Percentiles rank a stretch among this genome's conserved stretches.
phyloP scores from a whole-genome alignment of 1,140 invertebrate species.

The Atopsyche davidsoni region DNA sequence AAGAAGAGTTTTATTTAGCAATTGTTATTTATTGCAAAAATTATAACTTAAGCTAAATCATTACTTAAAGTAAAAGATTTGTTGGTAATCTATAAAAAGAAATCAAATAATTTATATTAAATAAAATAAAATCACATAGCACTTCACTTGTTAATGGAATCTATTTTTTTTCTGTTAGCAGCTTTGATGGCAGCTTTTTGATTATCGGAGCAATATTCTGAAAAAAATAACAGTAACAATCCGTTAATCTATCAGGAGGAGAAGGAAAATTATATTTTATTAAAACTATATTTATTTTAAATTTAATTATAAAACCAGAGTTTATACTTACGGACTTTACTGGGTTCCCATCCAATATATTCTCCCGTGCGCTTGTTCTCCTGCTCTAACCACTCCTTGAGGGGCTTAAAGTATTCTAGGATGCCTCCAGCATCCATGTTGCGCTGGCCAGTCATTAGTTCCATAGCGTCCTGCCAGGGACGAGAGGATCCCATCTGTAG shows the following conservation, averaged over 20 bases:
- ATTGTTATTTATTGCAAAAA: background rate
- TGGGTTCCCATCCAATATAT: conserved; percentile 69
- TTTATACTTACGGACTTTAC: conserved; percentile 38
- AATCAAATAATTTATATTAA: background rate
- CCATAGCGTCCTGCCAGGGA: conserved; percentile 78
- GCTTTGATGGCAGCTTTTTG: conserved; percentile 33
- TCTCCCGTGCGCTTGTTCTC: conserved; percentile 69
- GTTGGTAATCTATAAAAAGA: no score
- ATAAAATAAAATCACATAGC: no score
- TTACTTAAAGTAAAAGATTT: no score
- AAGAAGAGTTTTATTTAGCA: conserved; percentile 1
- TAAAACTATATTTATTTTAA: no score
- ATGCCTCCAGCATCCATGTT: conserved; percentile 68
- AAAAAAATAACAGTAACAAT: conserved; percentile 11
- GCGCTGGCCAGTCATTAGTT: conserved; percentile 69
- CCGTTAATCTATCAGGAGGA: no score
- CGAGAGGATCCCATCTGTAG: conserved; percentile 71
- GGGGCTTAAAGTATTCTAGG: conserved; percentile 70
- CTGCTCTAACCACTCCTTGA: conserved; percentile 69
- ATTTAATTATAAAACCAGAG: no score
- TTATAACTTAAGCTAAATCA: no score
- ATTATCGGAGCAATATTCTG: conserved; percentile 39
- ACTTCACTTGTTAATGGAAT: conserved; percentile 26
- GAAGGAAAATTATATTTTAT: no score
- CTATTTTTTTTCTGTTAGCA: conserved; percentile 2